Conservation (phyloP, 2,113 vertebrate species). For the Vidua chalybeata region DNA sequence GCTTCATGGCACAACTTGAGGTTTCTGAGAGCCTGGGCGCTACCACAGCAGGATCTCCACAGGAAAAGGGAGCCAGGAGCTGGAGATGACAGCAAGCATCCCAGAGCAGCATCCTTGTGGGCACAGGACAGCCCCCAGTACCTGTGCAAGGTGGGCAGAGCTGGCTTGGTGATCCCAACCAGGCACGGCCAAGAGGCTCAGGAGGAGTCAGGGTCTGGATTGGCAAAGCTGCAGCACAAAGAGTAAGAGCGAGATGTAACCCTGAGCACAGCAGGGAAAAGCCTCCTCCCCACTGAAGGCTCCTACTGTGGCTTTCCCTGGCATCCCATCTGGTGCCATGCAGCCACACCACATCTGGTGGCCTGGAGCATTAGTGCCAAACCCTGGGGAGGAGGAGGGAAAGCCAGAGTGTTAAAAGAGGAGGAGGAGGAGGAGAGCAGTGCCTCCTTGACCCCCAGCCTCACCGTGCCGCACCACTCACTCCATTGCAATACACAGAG, state of each 20-base stretch:
- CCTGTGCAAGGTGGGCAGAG: background rate
- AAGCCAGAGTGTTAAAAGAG: background rate
- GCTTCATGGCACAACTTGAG: background rate
- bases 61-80: background rate
- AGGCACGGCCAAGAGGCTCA: background rate
- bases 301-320: rapidly evolving
- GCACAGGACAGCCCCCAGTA: rapidly evolving
- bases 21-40: background rate
- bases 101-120: background rate
- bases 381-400: too few species aligned
- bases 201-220: background rate
- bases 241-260: background rate
- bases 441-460: background rate
- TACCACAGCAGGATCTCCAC: background rate
- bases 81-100: background rate
- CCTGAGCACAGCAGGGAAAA: background rate
- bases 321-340: background rate
- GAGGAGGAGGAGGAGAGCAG: background rate
- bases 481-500: too few species aligned
- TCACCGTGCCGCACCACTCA: background rate
- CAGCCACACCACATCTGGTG: rapidly evolving
- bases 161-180: background rate
- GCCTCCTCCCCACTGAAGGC: background rate
- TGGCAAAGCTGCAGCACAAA: background rate
- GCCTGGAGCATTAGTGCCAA: background rate